Evolutionary conservation across 2,888 invertebrate species (phyloP), one percentile per base, ranked within the genome.

Genomic region (Mythimna lalbum): DNA sequence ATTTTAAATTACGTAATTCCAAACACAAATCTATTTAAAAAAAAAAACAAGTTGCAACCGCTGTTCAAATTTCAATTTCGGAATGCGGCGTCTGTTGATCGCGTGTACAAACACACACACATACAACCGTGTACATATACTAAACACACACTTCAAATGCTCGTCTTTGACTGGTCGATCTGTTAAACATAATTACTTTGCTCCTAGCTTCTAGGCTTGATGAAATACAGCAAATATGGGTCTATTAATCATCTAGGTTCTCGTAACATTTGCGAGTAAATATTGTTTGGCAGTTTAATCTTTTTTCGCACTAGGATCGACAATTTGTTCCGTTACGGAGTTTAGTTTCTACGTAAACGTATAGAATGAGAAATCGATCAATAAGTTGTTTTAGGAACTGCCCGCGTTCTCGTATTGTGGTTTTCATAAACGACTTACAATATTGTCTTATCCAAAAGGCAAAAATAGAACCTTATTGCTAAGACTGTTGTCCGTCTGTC

Each of bases 191-290:
- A 76, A 84, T 82, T 78, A 69, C 77, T 23, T 36, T n/a, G 21
- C 63, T 70, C 53, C 62, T 74, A 66, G 71, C 71, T 77, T 76
- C 80, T 75, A 69, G 68, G 57, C 63, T 78, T 75, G 69, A 68
- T 82, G 76, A 73, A 74, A 80, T 73, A 72, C 72, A 63, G 78
- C 73, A 77, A 82, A 79, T 73, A 70, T 63, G 43, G 27, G 65
- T 60, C 67, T 75, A 83, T 78, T 84, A 75, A 80, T 78, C 78
- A 78, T 76, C 62, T 72, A 69, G 67, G n/a, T 69, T 77, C 69
- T 69, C 57, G 69, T 78, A 76, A 72, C 69, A 69, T 79, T 72
- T 60, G 64, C 49, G 23, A 73, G 69, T 68, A 69, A 75, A 78
- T 70, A 73, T 36, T 72, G 61, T 71, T 76, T 59, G 63, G 49